Evolutionary conservation across 2,888 invertebrate species (phyloP).

Genomic region (Conchocele bisecta): DNA sequence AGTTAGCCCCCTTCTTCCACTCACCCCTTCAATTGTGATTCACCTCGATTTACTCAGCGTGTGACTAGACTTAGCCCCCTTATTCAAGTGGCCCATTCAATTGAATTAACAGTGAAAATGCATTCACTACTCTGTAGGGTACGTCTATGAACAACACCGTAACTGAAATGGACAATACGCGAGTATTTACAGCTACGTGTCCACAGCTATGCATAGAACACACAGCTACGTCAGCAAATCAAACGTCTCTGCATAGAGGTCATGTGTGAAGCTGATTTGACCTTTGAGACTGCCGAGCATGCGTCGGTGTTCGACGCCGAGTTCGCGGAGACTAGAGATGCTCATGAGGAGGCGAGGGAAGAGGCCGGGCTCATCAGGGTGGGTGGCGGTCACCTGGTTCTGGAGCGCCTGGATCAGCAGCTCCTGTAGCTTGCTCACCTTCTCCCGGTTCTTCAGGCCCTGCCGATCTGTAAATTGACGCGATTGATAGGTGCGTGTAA

Average conservation of each 20-base stretch:
- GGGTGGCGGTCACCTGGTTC: constrained; percentile 75
- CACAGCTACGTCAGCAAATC: constrained; percentile 74
- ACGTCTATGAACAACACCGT: too few species aligned
- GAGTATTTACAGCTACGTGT: too few species aligned
- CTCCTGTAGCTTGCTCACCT: constrained; percentile 80
- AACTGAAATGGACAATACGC: too few species aligned
- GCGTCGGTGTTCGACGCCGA: constrained; percentile 81
- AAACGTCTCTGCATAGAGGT: constrained; percentile 80
- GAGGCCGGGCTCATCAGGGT: constrained; percentile 77
- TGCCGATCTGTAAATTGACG: constrained; percentile 80
- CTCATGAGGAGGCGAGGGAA: constrained; percentile 82
- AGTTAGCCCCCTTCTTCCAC: too few species aligned
- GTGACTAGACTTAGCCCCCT: too few species aligned
- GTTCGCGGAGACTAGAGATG: constrained; percentile 81
- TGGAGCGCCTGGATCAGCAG: constrained; percentile 80
- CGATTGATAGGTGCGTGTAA: too few species aligned
- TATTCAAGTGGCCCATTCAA: too few species aligned
- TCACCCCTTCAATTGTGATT: too few species aligned
- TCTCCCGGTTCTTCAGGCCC: constrained; percentile 79
- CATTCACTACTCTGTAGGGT: too few species aligned
- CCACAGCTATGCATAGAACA: too few species aligned
- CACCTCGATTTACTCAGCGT: too few species aligned
- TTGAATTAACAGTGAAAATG: too few species aligned
- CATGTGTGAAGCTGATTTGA: constrained; percentile 78
- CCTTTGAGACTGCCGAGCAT: constrained; percentile 79